Conservation (phyloP, 2,888 invertebrate species). For the Seira ritae region DNA sequence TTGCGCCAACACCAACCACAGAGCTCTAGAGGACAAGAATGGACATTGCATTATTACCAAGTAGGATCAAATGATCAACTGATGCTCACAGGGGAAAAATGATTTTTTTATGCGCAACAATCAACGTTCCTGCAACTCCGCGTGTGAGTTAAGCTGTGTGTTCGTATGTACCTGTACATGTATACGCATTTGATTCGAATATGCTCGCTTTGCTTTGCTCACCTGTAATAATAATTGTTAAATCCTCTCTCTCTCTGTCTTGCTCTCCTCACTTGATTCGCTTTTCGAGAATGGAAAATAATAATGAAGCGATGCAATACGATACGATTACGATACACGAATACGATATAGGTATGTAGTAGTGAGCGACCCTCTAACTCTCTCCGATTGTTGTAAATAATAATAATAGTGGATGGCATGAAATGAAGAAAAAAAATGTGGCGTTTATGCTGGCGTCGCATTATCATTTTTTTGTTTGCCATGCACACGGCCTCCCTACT, state of each 20-base stretch:
- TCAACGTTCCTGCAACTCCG: background rate
- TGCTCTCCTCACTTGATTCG: conserved; percentile 15
- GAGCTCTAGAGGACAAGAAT: background rate
- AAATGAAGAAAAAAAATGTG: background rate
- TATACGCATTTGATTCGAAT: too few relatives aligned
- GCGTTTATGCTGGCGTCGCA: background rate
- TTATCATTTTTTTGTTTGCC: conserved; percentile 15
- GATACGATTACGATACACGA: background rate
- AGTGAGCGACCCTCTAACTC: background rate
- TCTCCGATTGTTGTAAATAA: conserved; percentile 16
- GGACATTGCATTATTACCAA: background rate
- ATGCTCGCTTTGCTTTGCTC: background rate
- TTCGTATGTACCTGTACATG: too few relatives aligned
- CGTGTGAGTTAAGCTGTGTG: too few relatives aligned
- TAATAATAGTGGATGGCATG: background rate
- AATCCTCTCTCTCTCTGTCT: background rate
- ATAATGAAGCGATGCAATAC: background rate
- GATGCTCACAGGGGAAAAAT: background rate
- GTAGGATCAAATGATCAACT: conserved; percentile 14
- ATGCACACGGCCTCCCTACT: conserved; percentile 10
- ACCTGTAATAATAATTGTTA: conserved; percentile 17
- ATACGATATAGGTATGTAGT: too few relatives aligned
- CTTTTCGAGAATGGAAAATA: conserved; percentile 8
- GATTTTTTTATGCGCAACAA: conserved; percentile 1
- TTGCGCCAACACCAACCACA: background rate